These are phyloP conservation scores for Crenuchus spilurus DNA, from an alignment of 2,797 vertebrate genomes.

Conservation along the genomic window DNA sequence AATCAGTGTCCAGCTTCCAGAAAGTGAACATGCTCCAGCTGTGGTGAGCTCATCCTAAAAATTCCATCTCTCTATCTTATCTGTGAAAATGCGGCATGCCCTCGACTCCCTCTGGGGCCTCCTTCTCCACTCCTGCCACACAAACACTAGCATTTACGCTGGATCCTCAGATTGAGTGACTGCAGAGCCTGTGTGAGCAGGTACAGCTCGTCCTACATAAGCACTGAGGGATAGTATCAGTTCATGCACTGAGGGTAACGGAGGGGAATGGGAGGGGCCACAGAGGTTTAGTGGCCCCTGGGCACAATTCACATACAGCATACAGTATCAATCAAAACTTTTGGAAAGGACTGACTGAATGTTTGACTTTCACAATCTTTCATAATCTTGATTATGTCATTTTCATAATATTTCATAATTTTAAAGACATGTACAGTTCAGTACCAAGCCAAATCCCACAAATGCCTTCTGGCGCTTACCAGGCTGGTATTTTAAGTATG, in stretches of 20 bases:
- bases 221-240: neutral
- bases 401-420: too few relatives aligned
- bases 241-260: neutral
- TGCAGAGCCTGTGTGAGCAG: slow-evolving; percentile 25
- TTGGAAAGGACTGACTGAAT: too few relatives aligned
- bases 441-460: too few relatives aligned
- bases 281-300: too few relatives aligned
- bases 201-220: slow-evolving; percentile 19
- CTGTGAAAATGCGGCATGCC: slow-evolving; percentile 21
- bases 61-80: slow-evolving; percentile 37
- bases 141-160: slow-evolving; percentile 22
- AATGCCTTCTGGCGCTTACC: too few relatives aligned
- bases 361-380: too few relatives aligned
- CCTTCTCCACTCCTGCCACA: neutral
- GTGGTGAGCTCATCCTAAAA: slow-evolving; percentile 29
- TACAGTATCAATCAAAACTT: too few relatives aligned
- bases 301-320: too few relatives aligned
- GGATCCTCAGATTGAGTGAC: slow-evolving; percentile 3
- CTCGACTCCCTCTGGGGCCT: slow-evolving; percentile 1
- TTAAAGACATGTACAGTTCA: too few relatives aligned
- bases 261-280: neutral
- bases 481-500: too few relatives aligned
- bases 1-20: slow-evolving; percentile 30
- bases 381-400: too few relatives aligned
- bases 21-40: neutral